These are phyloP conservation scores for Leptogaster cylindrica DNA, from an alignment of 2,888 invertebrate species.

Conservation along the genomic window DNA sequence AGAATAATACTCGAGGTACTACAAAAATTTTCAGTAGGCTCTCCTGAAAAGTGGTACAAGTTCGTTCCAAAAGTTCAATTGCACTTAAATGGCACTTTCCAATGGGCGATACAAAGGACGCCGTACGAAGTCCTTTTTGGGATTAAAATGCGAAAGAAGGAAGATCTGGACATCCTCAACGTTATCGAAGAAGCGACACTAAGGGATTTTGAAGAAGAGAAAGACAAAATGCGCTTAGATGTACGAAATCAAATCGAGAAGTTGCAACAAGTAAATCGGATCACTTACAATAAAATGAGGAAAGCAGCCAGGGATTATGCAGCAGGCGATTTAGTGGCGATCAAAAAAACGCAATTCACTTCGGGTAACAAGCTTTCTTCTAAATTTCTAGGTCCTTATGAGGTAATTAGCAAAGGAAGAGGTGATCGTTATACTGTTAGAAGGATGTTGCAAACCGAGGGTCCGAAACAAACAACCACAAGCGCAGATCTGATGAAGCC, in stretches of 20 bases:
- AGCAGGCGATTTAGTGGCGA: slow-evolving; percentile 1
- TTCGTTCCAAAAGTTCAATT: not conserved
- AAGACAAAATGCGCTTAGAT: slow-evolving; percentile 2
- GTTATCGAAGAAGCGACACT: not conserved
- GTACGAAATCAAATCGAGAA: not conserved
- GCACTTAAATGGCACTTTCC: not conserved
- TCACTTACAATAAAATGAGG: not conserved
- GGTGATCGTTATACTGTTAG: not conserved
- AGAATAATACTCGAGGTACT: slow-evolving; percentile 5
- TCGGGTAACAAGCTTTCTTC: not conserved
- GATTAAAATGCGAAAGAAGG: slow-evolving; percentile 6
- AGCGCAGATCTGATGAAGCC: slow-evolving; percentile 1
- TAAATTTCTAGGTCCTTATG: slow-evolving; percentile 12
- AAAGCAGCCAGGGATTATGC: slow-evolving; percentile 1
- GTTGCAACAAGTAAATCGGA: not conserved
- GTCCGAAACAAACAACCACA: slow-evolving; percentile 1
- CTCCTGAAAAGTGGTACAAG: slow-evolving; percentile 4
- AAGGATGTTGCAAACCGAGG: not conserved
- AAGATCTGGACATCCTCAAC: slow-evolving; percentile 2
- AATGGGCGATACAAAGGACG: not conserved
- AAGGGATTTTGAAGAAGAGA: not conserved
- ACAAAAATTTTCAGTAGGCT: not conserved
- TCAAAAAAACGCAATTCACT: slow-evolving; percentile 19
- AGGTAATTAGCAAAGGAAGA: not conserved
- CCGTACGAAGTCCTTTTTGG: slow-evolving; percentile 13